Base-by-base conservation (phyloP, 2,797 vertebrate species). In the Enoplosus armatus region DNA sequence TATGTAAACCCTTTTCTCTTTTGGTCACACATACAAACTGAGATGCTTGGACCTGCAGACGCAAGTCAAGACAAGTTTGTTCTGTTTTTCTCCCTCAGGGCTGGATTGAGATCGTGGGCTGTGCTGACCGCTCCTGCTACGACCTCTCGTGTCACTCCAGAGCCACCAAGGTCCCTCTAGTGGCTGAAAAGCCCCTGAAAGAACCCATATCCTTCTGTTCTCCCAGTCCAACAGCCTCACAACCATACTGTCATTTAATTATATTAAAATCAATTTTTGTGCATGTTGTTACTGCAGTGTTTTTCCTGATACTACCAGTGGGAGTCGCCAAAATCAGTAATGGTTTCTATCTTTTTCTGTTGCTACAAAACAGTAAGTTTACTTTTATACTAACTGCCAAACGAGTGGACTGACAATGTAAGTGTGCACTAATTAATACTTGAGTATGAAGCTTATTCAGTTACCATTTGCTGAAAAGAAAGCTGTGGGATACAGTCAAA, bases 101-200 rank as follows among this genome's bases (percentile, higher is more conserved):
- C 51, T 98, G 97, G 97, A 98, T 98, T 62, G 97, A 98, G 93
- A 98, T 98, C 0, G 97, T 98, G 43, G 97, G 97, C 39, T 98
- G 97, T 77, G 97, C 97, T 6, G 97, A 98, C 88, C 96, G 97
- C 20, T 97, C 97, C 27, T 98, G 97, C 87, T 98, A 96, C 1
- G 97, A 98, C 91, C 96, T 98, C 45, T 88, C 95, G 29, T 98
- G 97, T 86, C 97, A 98, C 26, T 94, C 97, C 33, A 94, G 95
- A 14, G 97, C 95, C 84, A 98, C 97, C 92, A 97, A 96, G 92
- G 97, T 98, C 70, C 96, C 97, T 22, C 96, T 98, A 11, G 93
- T 96, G 70, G 97, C 97, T 18, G 97, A 98, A 91, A 98, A 98
- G 86, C 95, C 91, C 66, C 95, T 98, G 65, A 97, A 97, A 89